Evolutionary conservation across 1,140 invertebrate species (phyloP).

Genomic region (Tyrophagus putrescentiae): DNA sequence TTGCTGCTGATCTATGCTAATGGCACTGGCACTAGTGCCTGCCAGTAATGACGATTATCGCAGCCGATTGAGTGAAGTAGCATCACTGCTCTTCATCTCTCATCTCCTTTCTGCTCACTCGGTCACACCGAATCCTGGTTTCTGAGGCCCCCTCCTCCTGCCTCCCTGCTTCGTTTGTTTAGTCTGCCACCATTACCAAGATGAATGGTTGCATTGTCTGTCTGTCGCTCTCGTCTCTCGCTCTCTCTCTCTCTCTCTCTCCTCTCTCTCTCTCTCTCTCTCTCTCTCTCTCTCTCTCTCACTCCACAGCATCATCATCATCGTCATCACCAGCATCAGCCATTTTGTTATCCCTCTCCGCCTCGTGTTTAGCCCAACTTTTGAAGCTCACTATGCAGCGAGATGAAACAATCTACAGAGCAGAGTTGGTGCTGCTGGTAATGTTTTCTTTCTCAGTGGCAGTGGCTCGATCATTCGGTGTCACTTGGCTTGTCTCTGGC

Average conservation of each 20-base stretch:
- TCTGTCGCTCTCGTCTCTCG: background rate
- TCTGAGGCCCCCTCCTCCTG: background rate
- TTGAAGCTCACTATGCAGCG: too few species aligned
- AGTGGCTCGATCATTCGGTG: too few species aligned
- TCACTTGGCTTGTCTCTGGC: too few species aligned
- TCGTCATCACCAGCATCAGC: too few species aligned
- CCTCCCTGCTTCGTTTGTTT: background rate
- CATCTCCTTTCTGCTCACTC: too few species aligned
- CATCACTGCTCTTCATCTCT: too few species aligned
- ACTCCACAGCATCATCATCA: background rate
- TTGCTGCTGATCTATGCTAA: background rate
- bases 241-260: background rate
- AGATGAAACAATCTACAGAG: too few species aligned
- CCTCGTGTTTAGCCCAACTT: too few species aligned
- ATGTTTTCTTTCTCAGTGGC: too few species aligned
- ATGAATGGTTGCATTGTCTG: conserved; percentile 10
- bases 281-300: conserved; percentile 20
- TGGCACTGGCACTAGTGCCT: background rate
- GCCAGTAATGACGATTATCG: too few species aligned
- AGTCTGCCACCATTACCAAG: conserved; percentile 2
- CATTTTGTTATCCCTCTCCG: background rate
- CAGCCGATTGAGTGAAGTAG: too few species aligned
- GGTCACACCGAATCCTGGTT: background rate
- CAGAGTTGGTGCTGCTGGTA: too few species aligned
- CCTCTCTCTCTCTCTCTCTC: background rate